Evolutionary conservation across 2,113 vertebrate species (phyloP), one percentile per base, ranked within the genome.

Genomic region (Leptocoma aspasia): DNA sequence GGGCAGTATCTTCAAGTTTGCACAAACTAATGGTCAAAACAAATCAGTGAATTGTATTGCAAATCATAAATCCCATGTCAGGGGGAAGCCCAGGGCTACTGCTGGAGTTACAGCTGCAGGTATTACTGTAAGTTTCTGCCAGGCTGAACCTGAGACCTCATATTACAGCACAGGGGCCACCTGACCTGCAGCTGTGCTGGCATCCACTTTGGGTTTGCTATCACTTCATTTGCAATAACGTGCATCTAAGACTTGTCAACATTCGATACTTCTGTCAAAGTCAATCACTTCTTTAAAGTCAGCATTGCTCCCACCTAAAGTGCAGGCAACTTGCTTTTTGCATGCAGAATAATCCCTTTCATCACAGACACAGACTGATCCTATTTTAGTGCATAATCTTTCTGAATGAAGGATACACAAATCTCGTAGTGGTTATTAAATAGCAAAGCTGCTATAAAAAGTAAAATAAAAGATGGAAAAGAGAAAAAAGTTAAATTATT

Each of bases 11-110:
- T 90, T 91, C 64, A 86, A 76, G 79, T 95, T 79, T 92, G 94
- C 94, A 93, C 96, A 95, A 97, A 98, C 90, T 90, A 94, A 96
- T 89, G 93, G 93, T 91, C 96, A 95, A 94, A 95, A 96, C 71
- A 96, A 96, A 97, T 96, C 95, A 87, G 96, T 69, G 30, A 82
- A 93, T 93, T 94, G 84, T 96, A 93, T 94, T 81, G 93, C 93
- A 92, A 97, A 96, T 92, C 95, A 92, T 96, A 97, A 97, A 97
- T 94, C 83, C 94, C 86, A 90, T 56, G 44, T 82, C 91, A 93
- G 92, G 82, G 86, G 93, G 89, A 96, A 97, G 96, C 92, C 96
- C 92, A 92, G 13, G 20, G 92, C 92, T 95, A 90, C 94, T 92
- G 70, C 82, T 88, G 84, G 86, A 96, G 94, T 93, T 95, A 90